Evolutionary conservation across 2,888 invertebrate species (phyloP).

Genomic region (Xylocampa areola): DNA sequence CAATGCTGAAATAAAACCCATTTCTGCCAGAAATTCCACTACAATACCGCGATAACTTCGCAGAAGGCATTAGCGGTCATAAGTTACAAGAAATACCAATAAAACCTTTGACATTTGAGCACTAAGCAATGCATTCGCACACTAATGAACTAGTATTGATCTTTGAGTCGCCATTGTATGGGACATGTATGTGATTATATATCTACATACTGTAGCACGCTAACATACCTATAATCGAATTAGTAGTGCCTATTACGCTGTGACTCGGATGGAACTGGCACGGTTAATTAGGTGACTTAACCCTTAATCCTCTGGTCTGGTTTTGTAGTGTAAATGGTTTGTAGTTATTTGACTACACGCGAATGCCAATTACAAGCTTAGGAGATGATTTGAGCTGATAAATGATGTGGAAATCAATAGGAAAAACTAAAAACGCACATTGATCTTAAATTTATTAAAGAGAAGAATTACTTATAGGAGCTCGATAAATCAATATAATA

Average conservation of each 20-base stretch:
- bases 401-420: too few relatives aligned
- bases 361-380: neutral
- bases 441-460: too few relatives aligned
- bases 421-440: too few relatives aligned
- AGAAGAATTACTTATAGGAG: too few relatives aligned
- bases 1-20: conserved; percentile 5
- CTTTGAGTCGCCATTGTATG: conserved; percentile 59
- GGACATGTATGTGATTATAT: conserved; percentile 49
- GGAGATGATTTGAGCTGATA: too few relatives aligned
- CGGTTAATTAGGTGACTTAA: conserved; percentile 67
- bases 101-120: conserved; percentile 51
- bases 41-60: conserved; percentile 23
- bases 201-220: conserved; percentile 19
- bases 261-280: conserved; percentile 56
- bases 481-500: too few relatives aligned
- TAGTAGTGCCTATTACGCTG: conserved; percentile 59
- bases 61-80: conserved; percentile 40
- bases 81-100: conserved; percentile 45
- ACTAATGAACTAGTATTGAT: conserved; percentile 66
- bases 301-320: conserved; percentile 39
- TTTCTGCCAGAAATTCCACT: conserved; percentile 28
- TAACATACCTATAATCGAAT: conserved; percentile 67
- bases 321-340: conserved; percentile 4
- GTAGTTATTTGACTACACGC: neutral
- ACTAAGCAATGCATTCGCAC: conserved; percentile 49